These are phyloP conservation scores for Leiothrix lutea DNA, from an alignment of 2,113 vertebrate species.

Conservation along the genomic window DNA sequence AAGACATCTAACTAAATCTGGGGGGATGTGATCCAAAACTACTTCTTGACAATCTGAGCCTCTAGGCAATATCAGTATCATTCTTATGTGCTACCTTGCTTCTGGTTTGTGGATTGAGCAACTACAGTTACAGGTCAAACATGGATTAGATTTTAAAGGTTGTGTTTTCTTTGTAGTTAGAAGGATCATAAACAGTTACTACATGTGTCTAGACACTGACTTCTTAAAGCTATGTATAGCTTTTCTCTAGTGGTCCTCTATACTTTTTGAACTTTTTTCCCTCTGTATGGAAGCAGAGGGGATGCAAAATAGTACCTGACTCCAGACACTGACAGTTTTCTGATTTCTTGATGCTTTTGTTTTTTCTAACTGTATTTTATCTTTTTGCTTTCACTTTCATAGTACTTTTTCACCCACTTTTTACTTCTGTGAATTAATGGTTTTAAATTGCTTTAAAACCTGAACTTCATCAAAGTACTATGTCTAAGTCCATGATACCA, in stretches of 20 bases:
- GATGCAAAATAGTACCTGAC: not conserved
- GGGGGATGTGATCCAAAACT: not conserved
- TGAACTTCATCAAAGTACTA: not conserved
- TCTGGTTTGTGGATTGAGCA: not conserved
- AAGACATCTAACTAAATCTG: not conserved
- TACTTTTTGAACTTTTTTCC: not conserved
- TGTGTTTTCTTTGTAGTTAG: not conserved
- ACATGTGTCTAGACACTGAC: not conserved
- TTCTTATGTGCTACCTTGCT: not conserved
- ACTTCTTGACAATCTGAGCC: not conserved
- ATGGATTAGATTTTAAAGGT: not conserved
- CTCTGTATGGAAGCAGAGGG: not conserved
- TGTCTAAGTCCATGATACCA: not conserved
- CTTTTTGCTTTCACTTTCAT: not conserved
- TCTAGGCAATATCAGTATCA: not conserved
- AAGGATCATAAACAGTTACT: not conserved
- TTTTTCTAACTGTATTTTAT: not conserved
- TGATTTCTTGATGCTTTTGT: not conserved
- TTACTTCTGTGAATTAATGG: not conserved
- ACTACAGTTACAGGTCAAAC: not conserved
- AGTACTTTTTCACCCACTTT: not conserved
- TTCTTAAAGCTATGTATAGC: not conserved
- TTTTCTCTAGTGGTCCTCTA: not conserved
- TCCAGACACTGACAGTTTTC: not conserved
- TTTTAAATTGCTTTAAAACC: not conserved